Evolutionary conservation across 1,140 invertebrate species (phyloP).

Genomic region (Drosophila tsacasi): DNA sequence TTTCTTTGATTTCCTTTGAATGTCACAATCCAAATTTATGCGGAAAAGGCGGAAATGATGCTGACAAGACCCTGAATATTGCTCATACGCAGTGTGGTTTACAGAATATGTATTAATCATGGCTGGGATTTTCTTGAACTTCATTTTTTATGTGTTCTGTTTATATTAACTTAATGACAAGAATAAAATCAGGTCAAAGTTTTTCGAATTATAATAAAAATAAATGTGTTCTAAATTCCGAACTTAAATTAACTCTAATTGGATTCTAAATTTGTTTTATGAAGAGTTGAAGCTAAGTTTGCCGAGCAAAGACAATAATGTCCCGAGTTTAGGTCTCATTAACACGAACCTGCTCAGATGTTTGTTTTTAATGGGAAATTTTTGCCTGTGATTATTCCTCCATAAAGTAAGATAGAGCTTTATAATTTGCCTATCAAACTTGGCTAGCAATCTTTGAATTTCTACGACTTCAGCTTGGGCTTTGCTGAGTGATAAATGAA

Average conservation of each 20-base stretch:
- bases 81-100: conserved; percentile 7
- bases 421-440: conserved; percentile 8
- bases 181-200: not conserved
- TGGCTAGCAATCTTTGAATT: not conserved
- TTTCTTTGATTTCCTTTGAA: conserved; percentile 2
- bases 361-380: not conserved
- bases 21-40: not conserved
- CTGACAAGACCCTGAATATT: not conserved
- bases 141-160: not conserved
- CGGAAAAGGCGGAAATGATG: not conserved
- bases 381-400: not conserved
- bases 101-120: not conserved
- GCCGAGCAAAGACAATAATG: not conserved
- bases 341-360: not conserved
- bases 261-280: not conserved
- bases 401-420: conserved; percentile 5
- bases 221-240: no score
- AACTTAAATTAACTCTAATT: not conserved
- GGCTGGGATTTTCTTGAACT: not conserved
- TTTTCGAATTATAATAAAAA: not conserved
- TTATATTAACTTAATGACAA: not conserved
- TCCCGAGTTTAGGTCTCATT: not conserved
- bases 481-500: conserved; percentile 1
- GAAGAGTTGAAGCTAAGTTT: no score
- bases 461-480: not conserved